phyloP scores from a whole-genome alignment of 2,888 invertebrate species.

The Drosophila kambysellisi region DNA sequence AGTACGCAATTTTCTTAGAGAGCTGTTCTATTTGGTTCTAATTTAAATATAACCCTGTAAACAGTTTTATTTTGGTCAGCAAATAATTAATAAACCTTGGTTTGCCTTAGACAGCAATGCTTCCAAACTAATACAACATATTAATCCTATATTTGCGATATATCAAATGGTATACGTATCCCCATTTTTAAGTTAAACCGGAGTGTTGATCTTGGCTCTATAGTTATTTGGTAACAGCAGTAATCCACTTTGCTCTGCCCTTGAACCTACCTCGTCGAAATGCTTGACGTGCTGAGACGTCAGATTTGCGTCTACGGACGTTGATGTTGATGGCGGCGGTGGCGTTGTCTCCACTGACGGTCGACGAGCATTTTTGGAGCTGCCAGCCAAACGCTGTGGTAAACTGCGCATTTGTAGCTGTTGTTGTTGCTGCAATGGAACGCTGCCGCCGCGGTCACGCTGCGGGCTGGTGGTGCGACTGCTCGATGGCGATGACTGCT shows the following conservation, averaged over 20 bases:
- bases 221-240: neutral
- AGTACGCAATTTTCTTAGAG: neutral
- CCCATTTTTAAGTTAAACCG: neutral
- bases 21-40: neutral
- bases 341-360: slow-evolving; percentile 85
- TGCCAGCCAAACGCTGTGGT: slow-evolving; percentile 74
- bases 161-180: neutral
- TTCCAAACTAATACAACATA: neutral
- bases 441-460: slow-evolving; percentile 76
- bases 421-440: slow-evolving; percentile 58
- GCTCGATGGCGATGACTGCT: slow-evolving; percentile 91
- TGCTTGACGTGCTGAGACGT: slow-evolving; percentile 78
- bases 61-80: neutral
- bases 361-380: slow-evolving; percentile 81
- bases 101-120: neutral
- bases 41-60: neutral
- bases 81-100: neutral
- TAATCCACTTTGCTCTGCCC: neutral
- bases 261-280: slow-evolving; percentile 82
- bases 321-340: slow-evolving; percentile 49
- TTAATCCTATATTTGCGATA: too few relatives aligned
- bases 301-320: slow-evolving; percentile 71
- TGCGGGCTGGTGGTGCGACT: slow-evolving; percentile 90
- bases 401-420: slow-evolving; percentile 78
- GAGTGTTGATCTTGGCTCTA: neutral